Conservation (phyloP, 2,888 invertebrate genomes). For the Sympetrum striolatum region DNA sequence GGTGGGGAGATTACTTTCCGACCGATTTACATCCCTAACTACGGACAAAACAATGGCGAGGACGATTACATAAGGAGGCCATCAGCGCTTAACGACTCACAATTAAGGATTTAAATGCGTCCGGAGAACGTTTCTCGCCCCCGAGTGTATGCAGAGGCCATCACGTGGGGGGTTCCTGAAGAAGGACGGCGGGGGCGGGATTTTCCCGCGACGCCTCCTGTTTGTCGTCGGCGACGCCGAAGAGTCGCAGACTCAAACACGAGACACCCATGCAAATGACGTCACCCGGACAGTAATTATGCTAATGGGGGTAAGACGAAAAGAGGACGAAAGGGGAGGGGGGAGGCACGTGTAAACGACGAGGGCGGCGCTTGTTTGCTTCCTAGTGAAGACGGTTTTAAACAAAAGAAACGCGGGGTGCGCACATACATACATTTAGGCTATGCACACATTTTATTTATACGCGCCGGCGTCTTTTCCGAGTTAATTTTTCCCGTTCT, state of each 20-base stretch:
- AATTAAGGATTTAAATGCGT: slow-evolving; percentile 23
- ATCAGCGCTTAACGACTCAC: background rate
- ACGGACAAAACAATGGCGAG: background rate
- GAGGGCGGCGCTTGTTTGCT: background rate
- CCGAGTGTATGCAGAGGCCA: slow-evolving; percentile 11
- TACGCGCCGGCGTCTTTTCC: background rate
- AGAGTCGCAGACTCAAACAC: slow-evolving; percentile 12
- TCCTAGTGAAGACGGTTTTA: background rate
- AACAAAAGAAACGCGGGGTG: background rate
- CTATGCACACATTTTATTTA: background rate
- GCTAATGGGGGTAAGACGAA: slow-evolving; percentile 23
- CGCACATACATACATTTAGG: background rate
- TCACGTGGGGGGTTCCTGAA: background rate
- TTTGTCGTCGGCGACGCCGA: slow-evolving; percentile 33
- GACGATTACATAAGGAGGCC: background rate
- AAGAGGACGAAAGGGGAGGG: background rate
- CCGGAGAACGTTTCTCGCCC: slow-evolving; percentile 14
- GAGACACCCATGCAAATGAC: slow-evolving; percentile 17
- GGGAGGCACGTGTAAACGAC: background rate
- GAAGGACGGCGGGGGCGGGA: background rate
- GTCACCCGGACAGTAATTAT: slow-evolving; percentile 40
- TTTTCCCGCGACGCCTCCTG: slow-evolving; percentile 28
- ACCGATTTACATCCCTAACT: background rate
- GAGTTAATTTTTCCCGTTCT: background rate
- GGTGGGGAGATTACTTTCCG: background rate